phyloP scores from a whole-genome alignment of 2,888 invertebrate genomes.

The Apantesis nais region DNA sequence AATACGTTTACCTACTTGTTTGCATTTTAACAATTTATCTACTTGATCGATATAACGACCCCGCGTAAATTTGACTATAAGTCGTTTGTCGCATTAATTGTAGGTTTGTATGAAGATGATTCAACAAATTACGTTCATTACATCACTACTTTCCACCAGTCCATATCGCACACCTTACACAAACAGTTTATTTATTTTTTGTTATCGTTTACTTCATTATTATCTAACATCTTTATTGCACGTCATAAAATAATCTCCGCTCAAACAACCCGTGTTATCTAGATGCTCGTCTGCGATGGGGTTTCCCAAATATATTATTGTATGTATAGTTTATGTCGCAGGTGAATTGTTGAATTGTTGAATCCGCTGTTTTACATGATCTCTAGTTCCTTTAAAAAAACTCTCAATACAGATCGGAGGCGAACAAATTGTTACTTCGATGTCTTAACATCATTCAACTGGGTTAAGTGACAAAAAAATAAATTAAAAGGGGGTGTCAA shows the following conservation, averaged over 20 bases:
- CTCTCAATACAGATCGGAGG: background rate
- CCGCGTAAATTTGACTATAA: too few species aligned
- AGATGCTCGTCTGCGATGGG: slow-evolving; percentile 29
- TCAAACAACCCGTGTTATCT: slow-evolving; percentile 13
- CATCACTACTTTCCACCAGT: background rate
- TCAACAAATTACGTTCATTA: too few species aligned
- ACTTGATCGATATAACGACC: too few species aligned
- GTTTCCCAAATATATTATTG: slow-evolving; percentile 39
- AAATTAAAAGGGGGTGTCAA: too few species aligned
- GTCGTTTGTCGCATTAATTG: too few species aligned
- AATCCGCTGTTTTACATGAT: background rate
- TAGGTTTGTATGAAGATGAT: too few species aligned
- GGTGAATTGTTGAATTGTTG: background rate
- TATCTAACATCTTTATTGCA: slow-evolving; percentile 5
- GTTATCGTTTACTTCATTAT: slow-evolving; percentile 1
- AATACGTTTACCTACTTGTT: too few species aligned
- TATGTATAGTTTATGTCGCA: background rate
- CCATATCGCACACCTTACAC: background rate
- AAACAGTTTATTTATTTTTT: background rate
- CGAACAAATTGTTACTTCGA: background rate
- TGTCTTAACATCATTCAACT: too few species aligned
- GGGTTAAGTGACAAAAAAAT: too few species aligned
- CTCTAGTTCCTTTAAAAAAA: background rate
- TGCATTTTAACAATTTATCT: too few species aligned
- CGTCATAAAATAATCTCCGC: background rate